These are phyloP conservation scores for Drosophila repletoides DNA, from an alignment of 1,140 invertebrate genomes.

Conservation along the genomic window DNA sequence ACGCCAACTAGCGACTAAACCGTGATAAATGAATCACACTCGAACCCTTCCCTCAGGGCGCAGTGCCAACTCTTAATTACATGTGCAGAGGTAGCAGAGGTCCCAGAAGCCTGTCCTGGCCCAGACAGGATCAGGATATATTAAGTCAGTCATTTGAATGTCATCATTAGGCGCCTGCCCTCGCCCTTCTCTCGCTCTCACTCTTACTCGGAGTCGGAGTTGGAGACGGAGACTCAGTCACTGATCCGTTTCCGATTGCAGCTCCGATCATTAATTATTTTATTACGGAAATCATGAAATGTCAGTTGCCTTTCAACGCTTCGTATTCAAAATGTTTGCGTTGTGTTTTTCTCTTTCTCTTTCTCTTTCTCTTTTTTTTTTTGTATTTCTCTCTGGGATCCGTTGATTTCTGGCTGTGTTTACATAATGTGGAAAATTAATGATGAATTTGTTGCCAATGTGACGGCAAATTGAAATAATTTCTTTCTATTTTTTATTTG, in stretches of 20 bases:
- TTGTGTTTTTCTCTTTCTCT: slow-evolving; percentile 25
- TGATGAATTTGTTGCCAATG: slow-evolving; percentile 64
- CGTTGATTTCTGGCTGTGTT: slow-evolving; percentile 43
- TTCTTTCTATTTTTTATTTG: too few species aligned
- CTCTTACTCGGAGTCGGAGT: background rate
- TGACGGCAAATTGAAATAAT: slow-evolving; percentile 44
- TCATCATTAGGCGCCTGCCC: slow-evolving; percentile 61
- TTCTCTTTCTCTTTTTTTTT: slow-evolving; percentile 16
- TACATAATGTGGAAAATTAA: slow-evolving; percentile 77
- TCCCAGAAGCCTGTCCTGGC: background rate
- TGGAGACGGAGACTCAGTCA: slow-evolving; percentile 32
- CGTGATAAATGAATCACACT: slow-evolving; percentile 61
- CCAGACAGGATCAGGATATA: background rate
- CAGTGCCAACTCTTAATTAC: slow-evolving; percentile 63
- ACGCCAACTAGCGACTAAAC: slow-evolving; percentile 41
- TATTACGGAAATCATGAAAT: slow-evolving; percentile 81
- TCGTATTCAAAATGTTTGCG: slow-evolving; percentile 56
- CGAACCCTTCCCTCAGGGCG: slow-evolving; percentile 44
- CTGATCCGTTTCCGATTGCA: slow-evolving; percentile 64
- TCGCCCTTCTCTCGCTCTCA: background rate
- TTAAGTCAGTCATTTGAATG: slow-evolving; percentile 62
- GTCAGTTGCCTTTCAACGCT: slow-evolving; percentile 66
- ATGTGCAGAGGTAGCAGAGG: slow-evolving; percentile 40
- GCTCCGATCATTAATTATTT: slow-evolving; percentile 75
- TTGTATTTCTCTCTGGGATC: background rate